Base-by-base conservation (phyloP, 2,888 invertebrate genomes). In the Belgica antarctica region DNA sequence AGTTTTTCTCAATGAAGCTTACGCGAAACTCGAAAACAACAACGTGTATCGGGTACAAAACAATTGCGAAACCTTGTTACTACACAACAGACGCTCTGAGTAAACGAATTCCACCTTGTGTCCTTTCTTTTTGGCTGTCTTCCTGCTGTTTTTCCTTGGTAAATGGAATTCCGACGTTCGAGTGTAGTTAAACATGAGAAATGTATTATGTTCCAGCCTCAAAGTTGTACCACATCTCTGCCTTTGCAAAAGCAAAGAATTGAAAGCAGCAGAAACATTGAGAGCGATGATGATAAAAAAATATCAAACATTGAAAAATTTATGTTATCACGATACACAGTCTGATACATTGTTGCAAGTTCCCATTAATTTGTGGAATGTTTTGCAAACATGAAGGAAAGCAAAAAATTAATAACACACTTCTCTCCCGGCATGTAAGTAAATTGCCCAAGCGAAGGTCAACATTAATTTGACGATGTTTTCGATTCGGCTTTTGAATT, bases 251-350 rank as follows among this genome's bases (percentile, higher is more conserved):
- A 59, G n/a, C 52, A 27, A 65, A 65, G 25, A 36, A 28, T 22
- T 34, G n/a, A 41, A 46, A 34, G 7, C 7, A 2, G 27, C 7
- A 59, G 12, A 5, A 22, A 59, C 10, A 59, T 25, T 7, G 28
- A n/a, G n/a, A n/a, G n/a, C n/a, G n/a, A n/a, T n/a, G 41, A 15
- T 15, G 52, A 52, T 41, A n/a, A 66, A 65, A 22, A 59, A 59
- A 19, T 68, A 68, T 68, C 57, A 68, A 68, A 68, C 65, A 66
- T 31, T 31, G 68, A 46, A 19, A 57, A 68, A 68, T 68, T 52
- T 57, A 68, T 68, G 68, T 68, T 68, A 68, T 68, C 68, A 57
- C 24, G 68, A 68, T 68, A 57, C 57, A 27, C 8, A 15, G 12
- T 8, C 19, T 19, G 68, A 28, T n/a, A 68, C 68, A 68, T 34